Percentiles rank a stretch among this genome's conserved stretches.
Conservation (phyloP, 2,888 invertebrate species). For the Axea sp. region DNA sequence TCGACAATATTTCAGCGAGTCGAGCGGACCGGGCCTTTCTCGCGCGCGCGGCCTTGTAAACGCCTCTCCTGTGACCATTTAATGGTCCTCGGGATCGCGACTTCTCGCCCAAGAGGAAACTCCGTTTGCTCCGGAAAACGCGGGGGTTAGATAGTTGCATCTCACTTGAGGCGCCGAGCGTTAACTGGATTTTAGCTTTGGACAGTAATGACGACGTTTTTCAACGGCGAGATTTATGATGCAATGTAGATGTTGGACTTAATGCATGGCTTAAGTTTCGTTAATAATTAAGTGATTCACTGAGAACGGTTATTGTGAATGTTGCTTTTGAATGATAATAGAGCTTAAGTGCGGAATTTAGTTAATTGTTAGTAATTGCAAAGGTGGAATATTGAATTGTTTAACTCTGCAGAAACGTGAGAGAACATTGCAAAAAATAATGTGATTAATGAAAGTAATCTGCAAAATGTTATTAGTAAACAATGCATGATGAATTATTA, state of each 20-base stretch:
- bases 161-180: background rate
- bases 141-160: conserved; percentile 2
- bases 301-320: conserved; percentile 5
- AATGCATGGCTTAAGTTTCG: conserved; percentile 15
- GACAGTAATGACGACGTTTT: conserved; percentile 16
- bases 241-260: background rate
- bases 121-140: conserved; percentile 24
- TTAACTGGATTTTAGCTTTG: conserved; percentile 4
- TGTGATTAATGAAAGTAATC: too few species aligned
- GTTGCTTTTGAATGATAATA: conserved; percentile 8
- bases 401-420: background rate
- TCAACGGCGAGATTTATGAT: conserved; percentile 9
- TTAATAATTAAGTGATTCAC: conserved; percentile 16
- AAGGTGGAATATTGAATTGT: background rate
- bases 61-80: conserved; percentile 69
- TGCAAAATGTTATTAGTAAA: too few species aligned
- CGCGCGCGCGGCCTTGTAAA: conserved; percentile 68
- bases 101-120: conserved; percentile 27
- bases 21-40: conserved; percentile 56
- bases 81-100: conserved; percentile 65
- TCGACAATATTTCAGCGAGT: conserved; percentile 75
- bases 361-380: background rate
- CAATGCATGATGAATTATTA: too few species aligned
- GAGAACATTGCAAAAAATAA: too few species aligned
- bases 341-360: background rate